Conservation (phyloP, 2,797 vertebrate genomes). For the Eospalax fontanierii region DNA sequence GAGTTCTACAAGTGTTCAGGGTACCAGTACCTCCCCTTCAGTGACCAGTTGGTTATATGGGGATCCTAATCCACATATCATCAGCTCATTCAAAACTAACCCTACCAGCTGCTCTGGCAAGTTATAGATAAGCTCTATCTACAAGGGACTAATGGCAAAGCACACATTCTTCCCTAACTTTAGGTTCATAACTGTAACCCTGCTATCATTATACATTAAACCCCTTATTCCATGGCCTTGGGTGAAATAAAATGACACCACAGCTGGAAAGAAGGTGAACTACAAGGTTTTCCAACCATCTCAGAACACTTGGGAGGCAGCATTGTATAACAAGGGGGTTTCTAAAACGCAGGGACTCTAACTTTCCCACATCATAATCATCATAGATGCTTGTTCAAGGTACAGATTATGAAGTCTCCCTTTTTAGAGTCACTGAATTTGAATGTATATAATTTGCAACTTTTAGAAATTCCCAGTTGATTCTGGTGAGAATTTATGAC, state of each 20-base stretch:
- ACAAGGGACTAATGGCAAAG: conserved; percentile 21
- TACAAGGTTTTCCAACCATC: neutral
- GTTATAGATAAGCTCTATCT: neutral
- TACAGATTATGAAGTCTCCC: neutral
- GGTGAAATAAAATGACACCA: conserved; percentile 24
- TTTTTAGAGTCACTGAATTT: conserved; percentile 2
- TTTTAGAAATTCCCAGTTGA: neutral
- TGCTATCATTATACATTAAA: neutral
- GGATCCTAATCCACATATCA: neutral
- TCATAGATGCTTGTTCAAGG: conserved; percentile 42
- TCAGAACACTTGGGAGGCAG: conserved; percentile 13
- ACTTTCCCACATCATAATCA: conserved; percentile 12
- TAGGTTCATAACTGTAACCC: neutral
- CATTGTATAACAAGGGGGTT: neutral
- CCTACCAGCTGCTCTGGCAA: neutral
- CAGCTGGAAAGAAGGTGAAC: neutral
- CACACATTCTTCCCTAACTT: neutral
- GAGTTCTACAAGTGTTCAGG: neutral
- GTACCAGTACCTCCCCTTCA: neutral
- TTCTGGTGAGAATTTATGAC: conserved; percentile 32
- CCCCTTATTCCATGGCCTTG: neutral
- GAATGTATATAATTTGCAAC: neutral
- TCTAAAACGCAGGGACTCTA: neutral
- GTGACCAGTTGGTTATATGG: neutral
- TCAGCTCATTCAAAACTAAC: conserved; percentile 28